These are phyloP conservation scores for Pyrgilauda ruficollis DNA, from an alignment of 2,113 vertebrate species.

Conservation along the genomic window DNA sequence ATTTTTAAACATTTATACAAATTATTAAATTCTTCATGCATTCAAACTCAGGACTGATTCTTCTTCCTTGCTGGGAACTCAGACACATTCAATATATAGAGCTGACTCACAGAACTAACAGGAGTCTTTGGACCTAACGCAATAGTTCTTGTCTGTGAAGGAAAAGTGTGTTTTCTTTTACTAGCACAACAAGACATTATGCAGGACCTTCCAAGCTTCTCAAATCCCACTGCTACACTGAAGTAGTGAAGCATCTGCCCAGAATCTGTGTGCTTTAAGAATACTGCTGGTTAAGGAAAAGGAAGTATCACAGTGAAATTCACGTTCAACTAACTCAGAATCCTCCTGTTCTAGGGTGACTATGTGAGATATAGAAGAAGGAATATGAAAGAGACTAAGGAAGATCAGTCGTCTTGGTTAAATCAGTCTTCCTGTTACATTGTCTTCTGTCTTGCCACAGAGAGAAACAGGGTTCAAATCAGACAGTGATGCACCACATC, in stretches of 20 bases:
- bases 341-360: background rate
- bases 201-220: background rate
- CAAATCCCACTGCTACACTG: background rate
- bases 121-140: background rate
- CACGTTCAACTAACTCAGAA: background rate
- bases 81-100: background rate
- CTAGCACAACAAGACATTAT: background rate
- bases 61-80: background rate
- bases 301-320: background rate
- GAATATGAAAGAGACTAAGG: background rate
- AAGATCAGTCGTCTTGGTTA: background rate
- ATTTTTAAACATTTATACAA: background rate
- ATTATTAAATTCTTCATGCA: background rate
- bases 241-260: background rate
- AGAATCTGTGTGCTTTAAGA: background rate
- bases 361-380: background rate
- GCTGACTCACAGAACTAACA: background rate
- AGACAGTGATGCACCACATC: background rate
- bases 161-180: background rate
- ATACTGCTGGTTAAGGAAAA: background rate
- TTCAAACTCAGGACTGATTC: background rate
- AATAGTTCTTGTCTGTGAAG: background rate
- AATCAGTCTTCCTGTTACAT: background rate
- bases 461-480: background rate
- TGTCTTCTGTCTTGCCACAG: background rate